Evolutionary conservation across 2,888 invertebrate species (phyloP), one percentile per base, ranked within the genome.

Genomic region (Sarcophaga variegata): DNA sequence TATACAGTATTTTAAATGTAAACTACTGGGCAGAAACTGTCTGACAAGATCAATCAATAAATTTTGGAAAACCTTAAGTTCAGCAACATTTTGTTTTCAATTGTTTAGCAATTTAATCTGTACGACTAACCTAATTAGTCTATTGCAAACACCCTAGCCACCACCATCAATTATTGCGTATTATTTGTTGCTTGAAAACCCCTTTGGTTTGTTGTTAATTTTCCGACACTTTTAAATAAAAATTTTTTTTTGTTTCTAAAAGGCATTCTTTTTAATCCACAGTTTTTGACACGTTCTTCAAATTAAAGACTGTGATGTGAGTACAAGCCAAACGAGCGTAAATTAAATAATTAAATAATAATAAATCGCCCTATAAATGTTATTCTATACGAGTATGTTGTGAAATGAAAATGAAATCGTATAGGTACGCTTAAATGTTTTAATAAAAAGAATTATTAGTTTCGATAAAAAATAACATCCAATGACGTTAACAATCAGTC

Each of bases 111-210:
- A 17, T 49, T 11, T 64, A 20, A 63, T 71, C 59, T 20, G 2
- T 37, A 6, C n/a, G 8, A n/a, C 72, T 72, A 80, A 80, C 54
- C 72, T 80, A 80, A 80, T 80, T 80, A 80, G 79, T 64, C 6
- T 49, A 27, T 59, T 72, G 17, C 6, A 75, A 12, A 12, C 4
- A 14, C 25, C 45, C 17, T 17, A 3, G 12, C 4, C 49, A 8
- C 64, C n/a, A 4, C 54, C 27, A 37, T 10, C 37, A 54, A 12
- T 54, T 14, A 12, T 80, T 59, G 54, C 49, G 27, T 64, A 37
- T 37, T 10, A 17, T 37, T 66, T 4, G 17, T 66, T 45, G 54
- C 54, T 14, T 10, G 2, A 12, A 14, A 14, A 49, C 8, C 10
- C n/a, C 4, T 5, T 20, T 54, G 20, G 22, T 63, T 49, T 63